These are phyloP conservation scores for Astreopora myriophthalma DNA, from an alignment of 64 coral and sea anemone genomes.

Conservation along the genomic window DNA sequence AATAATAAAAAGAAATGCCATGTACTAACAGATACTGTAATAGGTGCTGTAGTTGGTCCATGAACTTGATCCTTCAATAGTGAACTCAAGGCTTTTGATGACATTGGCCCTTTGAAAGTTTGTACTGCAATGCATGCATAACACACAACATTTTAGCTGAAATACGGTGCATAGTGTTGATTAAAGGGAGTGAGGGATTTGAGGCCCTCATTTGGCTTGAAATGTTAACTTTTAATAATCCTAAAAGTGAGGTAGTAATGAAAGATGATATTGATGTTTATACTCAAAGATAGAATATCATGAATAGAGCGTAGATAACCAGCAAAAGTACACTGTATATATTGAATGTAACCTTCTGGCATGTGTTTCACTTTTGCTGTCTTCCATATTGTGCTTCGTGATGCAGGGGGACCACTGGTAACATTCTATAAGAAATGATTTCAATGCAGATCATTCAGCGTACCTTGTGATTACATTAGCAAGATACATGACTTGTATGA, in stretches of 20 bases:
- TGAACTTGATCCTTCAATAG: constrained; percentile 79
- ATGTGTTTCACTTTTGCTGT: constrained; percentile 95
- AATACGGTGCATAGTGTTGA: background rate
- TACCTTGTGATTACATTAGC: background rate
- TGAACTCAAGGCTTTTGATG: constrained; percentile 52
- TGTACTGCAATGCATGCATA: constrained; percentile 59
- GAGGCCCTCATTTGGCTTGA: too few species aligned
- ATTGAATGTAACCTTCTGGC: constrained; percentile 75
- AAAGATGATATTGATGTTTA: too few species aligned
- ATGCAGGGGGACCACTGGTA: constrained; percentile 73
- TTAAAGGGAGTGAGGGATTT: too few species aligned
- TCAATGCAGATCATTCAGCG: background rate
- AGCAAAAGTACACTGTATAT: too few species aligned
- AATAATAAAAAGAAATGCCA: background rate
- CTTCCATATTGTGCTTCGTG: constrained; percentile 92
- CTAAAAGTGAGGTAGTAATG: too few species aligned
- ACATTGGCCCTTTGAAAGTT: constrained; percentile 90
- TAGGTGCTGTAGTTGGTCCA: constrained; percentile 92
- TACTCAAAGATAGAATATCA: background rate
- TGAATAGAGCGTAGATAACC: background rate
- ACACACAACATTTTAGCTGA: background rate
- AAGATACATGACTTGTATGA: background rate
- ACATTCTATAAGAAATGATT: constrained; percentile 64
- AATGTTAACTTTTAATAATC: too few species aligned
- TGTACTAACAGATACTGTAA: constrained; percentile 93